phyloP scores from a whole-genome alignment of 2,888 invertebrate species.

The Lagria hirta region DNA sequence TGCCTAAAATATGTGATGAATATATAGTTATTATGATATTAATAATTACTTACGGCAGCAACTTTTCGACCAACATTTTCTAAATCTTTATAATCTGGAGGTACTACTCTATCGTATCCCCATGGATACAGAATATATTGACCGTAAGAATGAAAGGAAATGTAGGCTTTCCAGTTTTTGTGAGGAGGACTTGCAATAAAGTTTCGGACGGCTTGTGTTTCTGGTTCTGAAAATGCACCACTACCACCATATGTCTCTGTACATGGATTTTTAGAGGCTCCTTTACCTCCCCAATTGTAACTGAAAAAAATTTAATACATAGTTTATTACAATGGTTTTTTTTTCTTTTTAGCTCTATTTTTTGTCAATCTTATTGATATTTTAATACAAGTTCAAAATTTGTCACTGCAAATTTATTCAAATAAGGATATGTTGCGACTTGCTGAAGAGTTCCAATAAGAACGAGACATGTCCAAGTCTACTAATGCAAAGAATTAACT shows the following conservation, averaged over 20 bases:
- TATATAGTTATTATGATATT: not conserved
- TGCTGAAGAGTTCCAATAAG: no score
- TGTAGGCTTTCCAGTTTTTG: constrained; percentile 66
- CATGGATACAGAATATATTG: constrained; percentile 85
- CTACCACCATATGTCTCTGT: constrained; percentile 79
- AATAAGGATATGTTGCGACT: no score
- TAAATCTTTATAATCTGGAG: constrained; percentile 71
- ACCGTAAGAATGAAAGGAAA: constrained; percentile 84
- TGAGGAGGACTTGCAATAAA: constrained; percentile 52
- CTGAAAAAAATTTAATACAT: constrained; percentile 47
- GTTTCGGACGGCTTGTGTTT: constrained; percentile 68
- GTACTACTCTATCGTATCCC: constrained; percentile 75
- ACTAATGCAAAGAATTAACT: no score
- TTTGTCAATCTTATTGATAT: no score
- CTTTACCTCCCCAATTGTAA: constrained; percentile 83
- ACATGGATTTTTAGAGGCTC: constrained; percentile 81
- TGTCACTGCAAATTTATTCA: no score
- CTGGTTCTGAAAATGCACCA: constrained; percentile 83
- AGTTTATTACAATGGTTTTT: no score
- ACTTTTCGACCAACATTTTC: constrained; percentile 69
- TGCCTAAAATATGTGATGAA: constrained; percentile 53
- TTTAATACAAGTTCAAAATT: no score
- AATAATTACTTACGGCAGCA: constrained; percentile 61
- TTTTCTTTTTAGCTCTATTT: no score
- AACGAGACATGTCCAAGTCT: no score